Base-by-base conservation (phyloP, 2,797 vertebrate species). In the Phataginus tetradactyla region DNA sequence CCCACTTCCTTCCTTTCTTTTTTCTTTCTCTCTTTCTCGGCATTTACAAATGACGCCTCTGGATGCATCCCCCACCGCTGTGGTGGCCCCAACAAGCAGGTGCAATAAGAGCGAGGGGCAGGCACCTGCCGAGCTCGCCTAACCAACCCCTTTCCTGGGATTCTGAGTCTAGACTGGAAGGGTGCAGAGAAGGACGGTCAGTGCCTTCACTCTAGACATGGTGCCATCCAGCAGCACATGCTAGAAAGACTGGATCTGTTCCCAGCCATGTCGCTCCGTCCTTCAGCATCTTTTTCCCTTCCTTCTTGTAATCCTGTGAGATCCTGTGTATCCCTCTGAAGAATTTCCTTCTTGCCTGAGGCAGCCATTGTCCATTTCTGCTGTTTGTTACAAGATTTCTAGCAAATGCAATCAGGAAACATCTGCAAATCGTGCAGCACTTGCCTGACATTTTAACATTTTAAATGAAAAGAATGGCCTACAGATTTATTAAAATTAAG, bases 381-480 rank as follows among this genome's bases (percentile, higher is more conserved):
- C 61, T 90, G 45, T 39, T 81, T 75, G 8, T 92, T n/a, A 78
- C 42, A 66, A 94, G 17, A 32, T n/a, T 42, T 95, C 63, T 61
- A 90, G 64, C 14, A 95, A 90, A 97, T 86, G 68, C 32, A 95
- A 91, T 84, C 83, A 69, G 64, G 53, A 68, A 96, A 78, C 55
- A 77, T 94, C 59, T 94, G 32, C 75, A 80, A 66, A 83, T 93
- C 77, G 29, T 84, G 86, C 18, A 91, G 59, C 68, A 49, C 32
- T 91, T 78, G 68, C 20, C 27, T 92, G 68, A 86, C 53, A 61
- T 88, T 88, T 94, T 64, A 94, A 61, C 61, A 64, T 93, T 96
- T 97, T 91, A 77, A 96, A 55, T 91, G 79, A 95, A 93, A 88
- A 3, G 49, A 95, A 96, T 90, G 81, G 20, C n/a, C 42, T 81